Percentiles rank a stretch among this genome's conserved stretches.
These are phyloP conservation scores for Atethmia centrago DNA, from an alignment of 2,888 invertebrate species.

Conservation along the genomic window DNA sequence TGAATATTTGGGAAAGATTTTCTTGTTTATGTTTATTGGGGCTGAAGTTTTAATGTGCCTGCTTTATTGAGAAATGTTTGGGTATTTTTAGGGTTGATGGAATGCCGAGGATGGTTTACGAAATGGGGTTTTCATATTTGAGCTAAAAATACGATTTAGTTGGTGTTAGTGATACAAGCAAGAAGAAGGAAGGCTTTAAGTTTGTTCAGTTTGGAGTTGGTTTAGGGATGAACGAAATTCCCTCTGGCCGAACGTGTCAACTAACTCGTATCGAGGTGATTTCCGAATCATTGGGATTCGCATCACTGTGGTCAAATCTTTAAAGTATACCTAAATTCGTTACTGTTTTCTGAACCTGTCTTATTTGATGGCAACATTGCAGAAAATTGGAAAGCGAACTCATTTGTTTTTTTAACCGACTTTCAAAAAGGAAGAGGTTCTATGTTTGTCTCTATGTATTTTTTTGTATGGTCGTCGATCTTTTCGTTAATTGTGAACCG, in stretches of 20 bases:
- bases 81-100: neutral
- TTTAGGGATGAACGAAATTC: too few relatives aligned
- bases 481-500: too few relatives aligned
- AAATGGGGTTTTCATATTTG: neutral
- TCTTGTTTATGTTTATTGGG: conserved; percentile 36
- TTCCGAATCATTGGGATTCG: neutral
- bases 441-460: too few relatives aligned
- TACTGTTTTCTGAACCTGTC: neutral
- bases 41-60: conserved; percentile 44
- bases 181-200: neutral
- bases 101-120: too few relatives aligned
- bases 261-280: neutral
- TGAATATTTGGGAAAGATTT: conserved; percentile 39
- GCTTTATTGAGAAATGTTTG: conserved; percentile 40
- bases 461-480: too few relatives aligned
- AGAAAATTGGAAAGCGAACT: neutral
- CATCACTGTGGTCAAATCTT: neutral
- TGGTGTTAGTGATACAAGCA: neutral
- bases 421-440: too few relatives aligned
- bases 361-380: neutral
- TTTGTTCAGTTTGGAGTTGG: too few relatives aligned
- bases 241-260: neutral
- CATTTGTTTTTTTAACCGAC: too few relatives aligned
- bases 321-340: too few relatives aligned
- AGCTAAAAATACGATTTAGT: neutral